Conservation (phyloP, 2,888 invertebrate genomes). For the Allacma fusca region DNA sequence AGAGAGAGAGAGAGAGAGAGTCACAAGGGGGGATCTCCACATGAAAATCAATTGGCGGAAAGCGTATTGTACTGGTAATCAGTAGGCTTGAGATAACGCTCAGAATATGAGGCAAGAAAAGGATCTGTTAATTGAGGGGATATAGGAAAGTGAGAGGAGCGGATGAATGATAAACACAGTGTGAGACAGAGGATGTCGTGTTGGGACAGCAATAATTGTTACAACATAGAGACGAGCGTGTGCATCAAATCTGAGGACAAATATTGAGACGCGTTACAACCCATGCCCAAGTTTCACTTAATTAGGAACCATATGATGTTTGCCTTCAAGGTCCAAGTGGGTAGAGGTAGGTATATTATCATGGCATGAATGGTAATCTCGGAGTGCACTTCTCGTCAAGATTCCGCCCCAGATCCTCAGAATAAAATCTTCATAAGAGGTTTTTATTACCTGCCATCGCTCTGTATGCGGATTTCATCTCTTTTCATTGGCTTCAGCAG, state of each 20-base stretch:
- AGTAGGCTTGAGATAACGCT: background rate
- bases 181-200: background rate
- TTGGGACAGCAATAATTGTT: conserved; percentile 31
- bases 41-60: conserved; percentile 23
- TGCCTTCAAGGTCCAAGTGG: conserved; percentile 31
- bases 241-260: conserved; percentile 49
- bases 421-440: conserved; percentile 50
- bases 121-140: conserved; percentile 24
- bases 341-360: conserved; percentile 45
- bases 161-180: conserved; percentile 26
- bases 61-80: conserved; percentile 13
- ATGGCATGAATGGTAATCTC: conserved; percentile 51
- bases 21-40: background rate
- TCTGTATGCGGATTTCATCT: conserved; percentile 45
- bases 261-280: conserved; percentile 42
- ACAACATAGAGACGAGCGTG: conserved; percentile 25
- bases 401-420: conserved; percentile 42
- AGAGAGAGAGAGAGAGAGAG: background rate
- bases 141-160: conserved; percentile 20
- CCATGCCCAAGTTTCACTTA: conserved; percentile 57
- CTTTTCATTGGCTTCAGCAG: conserved; percentile 50
- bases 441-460: conserved; percentile 54
- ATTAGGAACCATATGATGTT: conserved; percentile 61
- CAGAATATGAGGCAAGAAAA: conserved; percentile 7
- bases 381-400: conserved; percentile 38